Base-by-base conservation (phyloP, 2,797 vertebrate species). In the Mallotus villosus region DNA sequence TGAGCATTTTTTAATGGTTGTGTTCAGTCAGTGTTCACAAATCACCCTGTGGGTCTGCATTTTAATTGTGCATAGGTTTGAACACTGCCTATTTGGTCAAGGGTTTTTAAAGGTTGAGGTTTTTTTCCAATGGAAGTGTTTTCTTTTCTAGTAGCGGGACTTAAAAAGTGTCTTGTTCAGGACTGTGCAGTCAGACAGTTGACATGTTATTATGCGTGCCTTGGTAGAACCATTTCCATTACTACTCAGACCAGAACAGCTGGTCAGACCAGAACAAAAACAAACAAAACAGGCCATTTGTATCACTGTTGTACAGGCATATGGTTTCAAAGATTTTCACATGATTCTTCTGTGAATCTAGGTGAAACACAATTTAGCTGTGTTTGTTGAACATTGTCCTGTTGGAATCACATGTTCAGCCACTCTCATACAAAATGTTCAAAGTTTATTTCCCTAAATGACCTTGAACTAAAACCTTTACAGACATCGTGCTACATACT, bases 401-500 rank as follows among this genome's bases (percentile, higher is more conserved):
- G 63, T n/a, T 21, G 5, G 4, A 3, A 55, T n/a, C 58, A 14
- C 64, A 8, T 66, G 41, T 25, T 66, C 22, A 3, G 32, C 5
- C 41, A 6, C 41, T 46, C 2, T 41, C 21, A 24, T 22, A 49
- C 32, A 41, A 65, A 0, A 64, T 64, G 7, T 37, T 12, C n/a
- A 46, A 64, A 37, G 34, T 21, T 64, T 64, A 34, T 63, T 63
- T 63, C 9, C 9, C n/a, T 17, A 21, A 37, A 32, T n/a, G 3
- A 55, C 51, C 51, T 17, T 17, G n/a, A 72, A 67, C 4, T 37
- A 24, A 34, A 29, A 49, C 70, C 59, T 41, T 80, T 85, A 12
- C 89, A 99, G 98, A 99, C 97, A 0, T 51, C 81, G 74, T 99
- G 97, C 91, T 99, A 99, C 85, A 95, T 99, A 53, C 77, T 98